These are phyloP conservation scores for Hyles lineata DNA, from an alignment of 2,888 invertebrate genomes.

Conservation along the genomic window DNA sequence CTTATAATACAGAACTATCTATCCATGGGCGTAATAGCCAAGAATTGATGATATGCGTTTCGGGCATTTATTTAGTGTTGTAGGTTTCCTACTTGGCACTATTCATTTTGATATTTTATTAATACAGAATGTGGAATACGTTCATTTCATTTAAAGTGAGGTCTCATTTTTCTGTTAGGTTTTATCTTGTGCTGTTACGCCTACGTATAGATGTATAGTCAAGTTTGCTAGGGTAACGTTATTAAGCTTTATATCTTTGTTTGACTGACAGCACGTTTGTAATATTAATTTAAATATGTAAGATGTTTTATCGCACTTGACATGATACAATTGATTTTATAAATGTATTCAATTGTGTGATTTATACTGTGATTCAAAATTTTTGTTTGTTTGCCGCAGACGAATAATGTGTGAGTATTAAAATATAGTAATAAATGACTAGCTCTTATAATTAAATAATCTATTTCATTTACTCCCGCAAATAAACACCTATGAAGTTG, in stretches of 20 bases:
- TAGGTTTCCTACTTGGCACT: neutral
- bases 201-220: neutral
- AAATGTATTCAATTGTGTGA: constrained; percentile 56
- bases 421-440: constrained; percentile 29
- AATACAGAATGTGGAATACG: neutral
- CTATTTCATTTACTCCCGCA: constrained; percentile 17
- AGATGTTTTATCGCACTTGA: constrained; percentile 39
- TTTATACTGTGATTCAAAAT: constrained; percentile 49
- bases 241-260: constrained; percentile 51
- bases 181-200: neutral
- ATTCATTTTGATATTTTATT: neutral
- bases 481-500: neutral
- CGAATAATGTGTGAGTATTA: constrained; percentile 45
- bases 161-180: neutral
- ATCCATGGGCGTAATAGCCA: too few relatives aligned
- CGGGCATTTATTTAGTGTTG: neutral
- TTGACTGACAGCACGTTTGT: constrained; percentile 59
- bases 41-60: neutral
- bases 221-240: constrained; percentile 32
- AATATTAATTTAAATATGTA: constrained; percentile 40
- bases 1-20: neutral
- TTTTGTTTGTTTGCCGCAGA: constrained; percentile 48
- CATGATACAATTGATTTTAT: constrained; percentile 43
- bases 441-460: constrained; percentile 27
- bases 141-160: neutral